Conservation (phyloP, 2,888 invertebrate genomes). For the Drosophila anceps region DNA sequence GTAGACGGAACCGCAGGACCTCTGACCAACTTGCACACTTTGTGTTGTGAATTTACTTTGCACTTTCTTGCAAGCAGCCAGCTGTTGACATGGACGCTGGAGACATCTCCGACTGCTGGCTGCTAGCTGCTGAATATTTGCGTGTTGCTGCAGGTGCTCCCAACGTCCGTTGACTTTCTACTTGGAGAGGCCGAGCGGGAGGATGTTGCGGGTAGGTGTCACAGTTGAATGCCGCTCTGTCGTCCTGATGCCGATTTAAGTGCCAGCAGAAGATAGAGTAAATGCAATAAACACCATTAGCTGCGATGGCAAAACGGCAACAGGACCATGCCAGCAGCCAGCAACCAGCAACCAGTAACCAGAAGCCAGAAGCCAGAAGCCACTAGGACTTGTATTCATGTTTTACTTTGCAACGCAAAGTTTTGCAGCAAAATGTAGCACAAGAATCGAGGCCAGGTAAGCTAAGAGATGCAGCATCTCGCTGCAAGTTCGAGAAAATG, state of each 20-base stretch:
- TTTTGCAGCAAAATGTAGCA: slow-evolving; percentile 48
- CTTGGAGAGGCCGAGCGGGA: neutral
- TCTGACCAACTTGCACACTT: slow-evolving; percentile 54
- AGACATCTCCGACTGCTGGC: slow-evolving; percentile 21
- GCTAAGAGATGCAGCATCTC: slow-evolving; percentile 35
- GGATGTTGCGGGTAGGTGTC: slow-evolving; percentile 45
- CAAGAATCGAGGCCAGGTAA: slow-evolving; percentile 56
- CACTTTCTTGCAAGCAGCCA: slow-evolving; percentile 68
- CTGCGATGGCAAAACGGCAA: slow-evolving; percentile 43
- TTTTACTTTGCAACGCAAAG: slow-evolving; percentile 59
- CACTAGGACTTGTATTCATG: slow-evolving; percentile 41
- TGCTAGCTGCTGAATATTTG: slow-evolving; percentile 65
- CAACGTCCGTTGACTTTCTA: slow-evolving; percentile 23
- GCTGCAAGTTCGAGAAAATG: slow-evolving; percentile 33
- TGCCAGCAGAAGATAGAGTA: slow-evolving; percentile 68
- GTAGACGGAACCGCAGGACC: slow-evolving; percentile 20
- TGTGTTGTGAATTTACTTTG: slow-evolving; percentile 76
- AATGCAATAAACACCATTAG: slow-evolving; percentile 82
- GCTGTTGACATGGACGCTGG: slow-evolving; percentile 49
- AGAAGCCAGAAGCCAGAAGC: slow-evolving; percentile 1
- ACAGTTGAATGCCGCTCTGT: slow-evolving; percentile 48
- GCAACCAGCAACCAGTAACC: neutral
- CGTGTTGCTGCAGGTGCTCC: slow-evolving; percentile 64
- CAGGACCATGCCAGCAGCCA: slow-evolving; percentile 5
- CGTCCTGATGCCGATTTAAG: slow-evolving; percentile 72